Conservation (phyloP, 2,113 vertebrate species). For the Naja naja region DNA sequence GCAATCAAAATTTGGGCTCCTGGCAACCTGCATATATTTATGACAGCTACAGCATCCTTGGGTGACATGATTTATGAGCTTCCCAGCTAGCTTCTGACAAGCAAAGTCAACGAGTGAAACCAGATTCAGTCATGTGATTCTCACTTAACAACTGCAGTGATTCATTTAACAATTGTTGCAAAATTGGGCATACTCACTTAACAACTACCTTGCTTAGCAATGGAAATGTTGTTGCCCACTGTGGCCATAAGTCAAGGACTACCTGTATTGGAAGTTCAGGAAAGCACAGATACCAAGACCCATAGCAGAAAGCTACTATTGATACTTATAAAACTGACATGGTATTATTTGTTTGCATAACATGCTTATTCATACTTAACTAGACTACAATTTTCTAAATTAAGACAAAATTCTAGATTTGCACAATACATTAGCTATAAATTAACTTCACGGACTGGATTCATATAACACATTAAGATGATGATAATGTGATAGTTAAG, state of each 20-base stretch:
- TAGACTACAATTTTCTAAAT: neutral
- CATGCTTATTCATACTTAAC: neutral
- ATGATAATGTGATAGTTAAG: neutral
- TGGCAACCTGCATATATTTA: neutral
- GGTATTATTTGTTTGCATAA: neutral
- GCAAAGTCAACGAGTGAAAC: neutral
- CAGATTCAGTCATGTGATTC: neutral
- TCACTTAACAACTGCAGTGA: too few species aligned
- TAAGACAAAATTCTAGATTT: neutral
- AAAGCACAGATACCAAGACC: neutral
- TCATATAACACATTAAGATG: neutral
- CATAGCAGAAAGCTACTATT: neutral
- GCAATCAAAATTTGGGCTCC: neutral
- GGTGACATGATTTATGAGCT: neutral
- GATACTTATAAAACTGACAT: neutral
- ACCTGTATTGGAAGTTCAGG: neutral
- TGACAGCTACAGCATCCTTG: neutral
- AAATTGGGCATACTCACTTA: neutral
- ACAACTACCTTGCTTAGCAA: neutral
- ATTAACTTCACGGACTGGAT: neutral
- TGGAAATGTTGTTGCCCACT: neutral
- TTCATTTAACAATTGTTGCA: too few species aligned
- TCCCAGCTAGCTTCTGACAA: neutral
- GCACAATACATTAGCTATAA: neutral
- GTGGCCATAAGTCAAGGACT: neutral